Evolutionary conservation across 2,113 vertebrate genomes (phyloP).

Genomic region (Andinoacara biseriatus): DNA sequence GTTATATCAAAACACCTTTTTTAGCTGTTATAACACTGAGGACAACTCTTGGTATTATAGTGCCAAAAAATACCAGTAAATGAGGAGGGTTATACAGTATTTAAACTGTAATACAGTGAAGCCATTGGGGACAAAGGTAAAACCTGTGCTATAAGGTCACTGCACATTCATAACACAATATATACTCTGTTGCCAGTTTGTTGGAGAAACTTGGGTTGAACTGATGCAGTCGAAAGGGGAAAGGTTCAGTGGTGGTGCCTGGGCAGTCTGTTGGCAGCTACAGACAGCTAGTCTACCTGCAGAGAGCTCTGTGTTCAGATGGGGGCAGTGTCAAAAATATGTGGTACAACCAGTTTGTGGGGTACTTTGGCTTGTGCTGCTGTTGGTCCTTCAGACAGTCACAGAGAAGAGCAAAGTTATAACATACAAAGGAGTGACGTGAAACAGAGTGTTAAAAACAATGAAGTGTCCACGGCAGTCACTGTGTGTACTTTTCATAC

Average conservation of each 20-base stretch:
- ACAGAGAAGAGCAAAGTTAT: not conserved
- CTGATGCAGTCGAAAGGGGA: not conserved
- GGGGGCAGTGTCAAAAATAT: not conserved
- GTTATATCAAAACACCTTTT: not conserved
- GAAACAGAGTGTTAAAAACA: not conserved
- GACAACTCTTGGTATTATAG: not conserved
- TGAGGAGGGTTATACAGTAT: not conserved
- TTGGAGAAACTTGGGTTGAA: not conserved
- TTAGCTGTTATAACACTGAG: not conserved
- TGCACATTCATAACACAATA: not conserved
- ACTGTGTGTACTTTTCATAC: not conserved
- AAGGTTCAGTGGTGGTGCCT: not conserved
- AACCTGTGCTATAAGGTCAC: not conserved
- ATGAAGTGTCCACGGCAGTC: not conserved
- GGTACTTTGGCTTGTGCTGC: not conserved
- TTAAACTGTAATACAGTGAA: not conserved
- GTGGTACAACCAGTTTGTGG: not conserved
- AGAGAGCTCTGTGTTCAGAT: not conserved
- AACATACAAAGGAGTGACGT: not conserved
- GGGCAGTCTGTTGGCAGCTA: not conserved
- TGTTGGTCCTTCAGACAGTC: not conserved
- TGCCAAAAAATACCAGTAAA: not conserved
- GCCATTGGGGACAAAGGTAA: not conserved
- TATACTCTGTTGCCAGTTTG: too few species aligned
- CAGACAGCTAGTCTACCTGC: not conserved